Percentiles rank a stretch among this genome's conserved stretches.
Evolutionary conservation across 2,797 vertebrate species (phyloP).

Genomic region (Cossypha heuglini): DNA sequence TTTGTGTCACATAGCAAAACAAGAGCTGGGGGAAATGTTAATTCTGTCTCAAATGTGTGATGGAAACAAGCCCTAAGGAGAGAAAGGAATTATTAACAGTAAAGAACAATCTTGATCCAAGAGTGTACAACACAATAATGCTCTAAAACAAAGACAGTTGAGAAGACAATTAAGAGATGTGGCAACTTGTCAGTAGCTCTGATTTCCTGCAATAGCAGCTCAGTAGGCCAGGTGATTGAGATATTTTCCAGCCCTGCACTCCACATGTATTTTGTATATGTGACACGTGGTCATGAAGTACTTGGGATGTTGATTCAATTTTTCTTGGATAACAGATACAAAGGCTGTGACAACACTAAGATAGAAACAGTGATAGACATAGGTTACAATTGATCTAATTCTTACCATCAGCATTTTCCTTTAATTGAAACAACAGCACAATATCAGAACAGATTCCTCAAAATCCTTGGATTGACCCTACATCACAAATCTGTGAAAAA

Average conservation of each 20-base stretch:
- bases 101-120: not conserved
- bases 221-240: not conserved
- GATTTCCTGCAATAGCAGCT: not conserved
- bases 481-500: not conserved
- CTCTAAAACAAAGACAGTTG: not conserved
- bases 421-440: not conserved
- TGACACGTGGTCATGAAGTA: not conserved
- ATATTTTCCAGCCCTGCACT: not conserved
- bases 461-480: not conserved
- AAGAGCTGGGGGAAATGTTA: not conserved
- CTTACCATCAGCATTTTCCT: not conserved
- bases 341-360: not conserved
- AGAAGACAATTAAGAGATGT: not conserved
- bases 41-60: not conserved
- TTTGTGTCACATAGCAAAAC: not conserved
- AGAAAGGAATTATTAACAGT: not conserved
- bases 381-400: not conserved
- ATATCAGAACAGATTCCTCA: not conserved
- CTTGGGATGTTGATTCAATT: not conserved
- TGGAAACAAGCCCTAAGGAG: not conserved
- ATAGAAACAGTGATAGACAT: not conserved
- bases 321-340: not conserved
- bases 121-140: not conserved
- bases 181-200: not conserved
- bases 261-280: not conserved